Evolutionary conservation across 37 sponge, comb jelly and placozoan species (phyloP).

Genomic region (Ianthella basta): DNA sequence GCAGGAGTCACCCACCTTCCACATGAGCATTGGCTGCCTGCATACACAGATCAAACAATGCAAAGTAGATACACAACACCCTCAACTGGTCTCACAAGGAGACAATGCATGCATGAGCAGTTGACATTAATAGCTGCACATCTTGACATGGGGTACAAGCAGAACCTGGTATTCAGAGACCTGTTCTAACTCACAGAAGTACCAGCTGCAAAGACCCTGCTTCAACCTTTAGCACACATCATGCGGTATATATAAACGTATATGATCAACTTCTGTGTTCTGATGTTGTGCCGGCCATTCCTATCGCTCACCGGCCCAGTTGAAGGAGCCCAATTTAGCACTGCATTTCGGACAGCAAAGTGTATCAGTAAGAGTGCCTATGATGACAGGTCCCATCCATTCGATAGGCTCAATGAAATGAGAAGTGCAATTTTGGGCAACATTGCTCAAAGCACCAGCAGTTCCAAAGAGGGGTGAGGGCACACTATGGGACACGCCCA

Average conservation of each 20-base stretch:
- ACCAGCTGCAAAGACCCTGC: no score
- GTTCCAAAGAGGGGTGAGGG: not conserved
- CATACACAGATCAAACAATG: not conserved
- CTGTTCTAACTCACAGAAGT: no score
- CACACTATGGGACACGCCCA: not conserved
- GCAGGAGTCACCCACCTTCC: conserved; percentile 95
- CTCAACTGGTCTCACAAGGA: no score
- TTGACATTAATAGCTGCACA: no score
- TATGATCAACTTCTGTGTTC: not conserved
- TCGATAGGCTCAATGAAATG: conserved; percentile 72
- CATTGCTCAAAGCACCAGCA: not conserved
- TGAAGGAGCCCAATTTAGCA: conserved; percentile 76
- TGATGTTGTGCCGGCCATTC: not conserved
- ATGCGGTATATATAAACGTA: no score
- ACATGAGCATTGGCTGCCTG: conserved; percentile 92
- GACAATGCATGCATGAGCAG: no score
- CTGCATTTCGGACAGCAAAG: conserved; percentile 83
- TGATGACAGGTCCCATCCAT: conserved; percentile 60
- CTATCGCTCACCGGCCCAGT: conserved; percentile 67
- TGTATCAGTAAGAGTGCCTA: conserved; percentile 64
- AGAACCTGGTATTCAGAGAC: no score
- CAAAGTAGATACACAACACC: no score
- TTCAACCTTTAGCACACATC: no score
- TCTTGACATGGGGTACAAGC: no score
- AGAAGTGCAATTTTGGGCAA: conserved; percentile 50